Percentiles rank a stretch among this genome's conserved stretches.
phyloP scores from a whole-genome alignment of 2,113 vertebrate genomes.

The Barbus barbus region DNA sequence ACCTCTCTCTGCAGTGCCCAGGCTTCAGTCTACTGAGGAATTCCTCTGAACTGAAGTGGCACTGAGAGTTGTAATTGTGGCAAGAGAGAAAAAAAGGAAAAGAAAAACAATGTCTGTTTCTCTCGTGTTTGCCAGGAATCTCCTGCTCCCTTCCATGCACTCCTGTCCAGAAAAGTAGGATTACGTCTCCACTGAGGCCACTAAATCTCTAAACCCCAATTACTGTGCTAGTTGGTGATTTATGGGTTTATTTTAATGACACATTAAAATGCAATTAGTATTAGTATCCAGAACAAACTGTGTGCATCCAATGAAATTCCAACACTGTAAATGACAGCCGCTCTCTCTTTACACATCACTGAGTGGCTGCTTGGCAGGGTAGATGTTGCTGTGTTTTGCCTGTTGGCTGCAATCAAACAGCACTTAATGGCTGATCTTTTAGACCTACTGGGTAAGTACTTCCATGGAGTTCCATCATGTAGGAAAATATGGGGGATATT shows the following conservation, averaged over 20 bases:
- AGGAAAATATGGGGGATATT: not conserved
- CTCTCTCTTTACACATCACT: constrained; percentile 52
- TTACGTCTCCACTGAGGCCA: constrained; percentile 68
- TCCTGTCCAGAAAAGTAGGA: constrained; percentile 60
- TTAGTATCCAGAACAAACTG: constrained; percentile 74
- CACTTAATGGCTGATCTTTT: constrained; percentile 63
- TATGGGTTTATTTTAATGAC: constrained; percentile 77
- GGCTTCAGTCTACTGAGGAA: constrained; percentile 43
- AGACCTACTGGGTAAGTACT: constrained; percentile 35
- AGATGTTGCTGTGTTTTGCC: constrained; percentile 52
- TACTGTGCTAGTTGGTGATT: constrained; percentile 72
- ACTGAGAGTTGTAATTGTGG: constrained; percentile 25
- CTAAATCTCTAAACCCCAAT: constrained; percentile 73
- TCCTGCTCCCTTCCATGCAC: constrained; percentile 21
- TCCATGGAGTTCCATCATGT: not conserved
- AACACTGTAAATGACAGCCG: constrained; percentile 60
- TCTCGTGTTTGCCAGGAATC: constrained; percentile 40
- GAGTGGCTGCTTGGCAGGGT: constrained; percentile 51
- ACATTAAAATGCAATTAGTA: constrained; percentile 81
- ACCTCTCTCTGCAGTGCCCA: constrained; percentile 7
- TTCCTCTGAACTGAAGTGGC: constrained; percentile 53
- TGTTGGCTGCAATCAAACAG: constrained; percentile 55
- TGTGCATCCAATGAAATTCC: constrained; percentile 67
- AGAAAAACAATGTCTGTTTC: constrained; percentile 33
- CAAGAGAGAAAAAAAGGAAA: constrained; percentile 1